Percentiles rank a stretch among this genome's conserved stretches.
These are phyloP conservation scores for Pipistrellus pygmaeus DNA, from an alignment of 2,797 vertebrate species.

Conservation along the genomic window DNA sequence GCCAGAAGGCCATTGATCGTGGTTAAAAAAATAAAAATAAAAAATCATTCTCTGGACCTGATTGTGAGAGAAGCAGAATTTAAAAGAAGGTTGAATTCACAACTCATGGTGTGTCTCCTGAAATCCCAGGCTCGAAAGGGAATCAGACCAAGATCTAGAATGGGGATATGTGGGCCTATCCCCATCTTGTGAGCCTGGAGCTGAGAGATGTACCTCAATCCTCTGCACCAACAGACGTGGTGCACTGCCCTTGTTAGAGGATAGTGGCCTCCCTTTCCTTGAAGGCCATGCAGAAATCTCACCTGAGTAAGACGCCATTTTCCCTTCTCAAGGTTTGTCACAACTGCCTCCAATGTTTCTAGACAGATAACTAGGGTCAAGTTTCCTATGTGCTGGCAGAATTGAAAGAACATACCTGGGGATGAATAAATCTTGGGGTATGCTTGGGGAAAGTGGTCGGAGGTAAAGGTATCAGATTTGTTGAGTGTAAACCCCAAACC, in stretches of 20 bases:
- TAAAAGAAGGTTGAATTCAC: neutral
- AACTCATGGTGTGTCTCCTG: neutral
- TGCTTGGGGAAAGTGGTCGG: neutral
- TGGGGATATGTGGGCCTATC: neutral
- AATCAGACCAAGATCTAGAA: neutral
- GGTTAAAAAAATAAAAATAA: neutral
- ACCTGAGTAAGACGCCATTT: neutral
- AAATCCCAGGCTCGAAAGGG: neutral
- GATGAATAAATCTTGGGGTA: neutral
- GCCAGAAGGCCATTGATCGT: neutral
- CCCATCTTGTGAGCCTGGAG: neutral
- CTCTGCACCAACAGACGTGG: neutral
- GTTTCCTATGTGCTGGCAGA: neutral
- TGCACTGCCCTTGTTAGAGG: neutral
- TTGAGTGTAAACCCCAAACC: neutral
- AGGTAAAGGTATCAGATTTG: neutral
- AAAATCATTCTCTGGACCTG: neutral
- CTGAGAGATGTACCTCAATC: neutral
- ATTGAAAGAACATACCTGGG: neutral
- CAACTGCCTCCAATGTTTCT: neutral
- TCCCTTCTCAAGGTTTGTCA: neutral
- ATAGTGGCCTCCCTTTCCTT: neutral
- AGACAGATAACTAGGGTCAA: neutral
- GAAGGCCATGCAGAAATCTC: neutral
- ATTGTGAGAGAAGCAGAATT: neutral